Base-by-base conservation (phyloP, 2,888 invertebrate genomes). In the Cacoxenus indagator region DNA sequence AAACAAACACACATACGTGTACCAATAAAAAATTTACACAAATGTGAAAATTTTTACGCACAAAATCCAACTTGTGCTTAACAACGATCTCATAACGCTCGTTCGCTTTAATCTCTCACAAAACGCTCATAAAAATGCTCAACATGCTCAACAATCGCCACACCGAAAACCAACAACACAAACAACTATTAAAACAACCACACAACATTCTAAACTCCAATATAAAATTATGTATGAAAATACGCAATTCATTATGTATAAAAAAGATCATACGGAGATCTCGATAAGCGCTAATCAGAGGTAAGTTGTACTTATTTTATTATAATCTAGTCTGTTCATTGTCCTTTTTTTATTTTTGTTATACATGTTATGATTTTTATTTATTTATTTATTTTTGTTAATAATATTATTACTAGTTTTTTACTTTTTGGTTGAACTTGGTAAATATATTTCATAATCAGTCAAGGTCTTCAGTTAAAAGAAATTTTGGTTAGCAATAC, bases 221-320 rank as follows among this genome's bases (percentile, higher is more conserved):
- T 64, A 74, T 70, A 70, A 67, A 64, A 62, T 68, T 54, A 74
- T 67, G 59, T 31, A 65, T 64, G 14, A 59, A 26, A 17, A 54
- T 14, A 59, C 26, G 62, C 14, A 51, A 59, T 62, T 54, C 69
- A 48, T 65, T 48, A 61, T 46, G 19, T 11, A 72, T 78, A 73
- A 62, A 64, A 77, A 85, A 88, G 88, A 88, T 82, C 87, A 87
- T 72, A 88, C 88, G 84, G 88, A 88, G 78, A 84, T 87, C 70
- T 86, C 87, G 70, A 85, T 88, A 82, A 87, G 87, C 75, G 87
- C 87, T 70, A 87, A 85, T 64, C 88, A 88, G 76, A 88, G 88
- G 88, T 88, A 87, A 88, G 88, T 78, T 67, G 43, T 72, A 67
- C 29, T 67, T 54, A 67, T 68, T 73, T 67, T 68, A 65, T 67